A percentile compares a stretch with the other conserved stretches of the same genome.
phyloP scores from a whole-genome alignment of 64 coral and sea anemone species.

The Anthopleura sola region DNA sequence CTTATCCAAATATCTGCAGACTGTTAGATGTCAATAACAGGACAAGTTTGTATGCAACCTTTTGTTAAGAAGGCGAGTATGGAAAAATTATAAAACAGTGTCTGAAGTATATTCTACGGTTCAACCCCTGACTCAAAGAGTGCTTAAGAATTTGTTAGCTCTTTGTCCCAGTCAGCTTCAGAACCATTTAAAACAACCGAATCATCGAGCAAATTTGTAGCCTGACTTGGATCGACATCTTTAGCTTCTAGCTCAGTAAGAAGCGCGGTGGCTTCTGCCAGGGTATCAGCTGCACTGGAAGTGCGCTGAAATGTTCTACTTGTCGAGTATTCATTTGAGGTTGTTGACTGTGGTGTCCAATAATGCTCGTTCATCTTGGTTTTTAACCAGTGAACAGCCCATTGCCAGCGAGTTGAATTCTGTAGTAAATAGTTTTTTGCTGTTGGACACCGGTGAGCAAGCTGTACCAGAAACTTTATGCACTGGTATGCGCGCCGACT shows the following conservation, averaged over 20 bases:
- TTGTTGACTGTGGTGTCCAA: constrained; percentile 80
- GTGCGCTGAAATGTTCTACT: constrained; percentile 91
- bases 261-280: constrained; percentile 83
- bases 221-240: constrained; percentile 48
- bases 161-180: constrained; percentile 31
- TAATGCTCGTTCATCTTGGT: constrained; percentile 93
- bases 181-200: neutral
- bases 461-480: constrained; percentile 89
- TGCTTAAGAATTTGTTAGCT: neutral
- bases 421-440: constrained; percentile 88
- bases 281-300: constrained; percentile 81
- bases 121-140: neutral
- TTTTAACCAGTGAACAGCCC: constrained; percentile 91
- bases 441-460: constrained; percentile 77
- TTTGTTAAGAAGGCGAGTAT: neutral
- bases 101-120: too few species aligned
- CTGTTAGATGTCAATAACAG: too few species aligned
- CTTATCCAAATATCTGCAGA: too few species aligned
- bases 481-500: constrained; percentile 90
- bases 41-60: too few species aligned
- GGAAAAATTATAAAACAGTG: too few species aligned
- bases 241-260: constrained; percentile 91
- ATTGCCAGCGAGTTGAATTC: constrained; percentile 91
- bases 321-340: constrained; percentile 85
- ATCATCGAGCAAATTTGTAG: constrained; percentile 29